phyloP scores from a whole-genome alignment of 1,140 invertebrate genomes.

The Adelges cooleyi region DNA sequence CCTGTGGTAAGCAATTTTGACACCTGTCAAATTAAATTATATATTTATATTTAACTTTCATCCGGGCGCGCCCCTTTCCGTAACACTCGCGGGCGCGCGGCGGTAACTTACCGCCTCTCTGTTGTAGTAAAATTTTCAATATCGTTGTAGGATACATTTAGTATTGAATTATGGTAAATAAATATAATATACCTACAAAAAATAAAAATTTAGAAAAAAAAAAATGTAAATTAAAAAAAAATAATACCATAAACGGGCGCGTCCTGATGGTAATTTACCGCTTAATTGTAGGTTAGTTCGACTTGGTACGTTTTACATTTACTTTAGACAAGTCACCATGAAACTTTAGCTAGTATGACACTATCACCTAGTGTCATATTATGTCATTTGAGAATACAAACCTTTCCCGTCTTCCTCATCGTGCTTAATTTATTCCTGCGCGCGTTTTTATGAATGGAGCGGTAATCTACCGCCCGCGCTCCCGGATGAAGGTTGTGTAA shows the following conservation, averaged over 20 bases:
- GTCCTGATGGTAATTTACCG: slow-evolving; percentile 1
- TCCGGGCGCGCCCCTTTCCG: neutral
- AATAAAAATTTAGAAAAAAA: too few relatives aligned
- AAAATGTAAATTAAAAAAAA: neutral
- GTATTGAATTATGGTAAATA: neutral
- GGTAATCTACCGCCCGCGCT: neutral
- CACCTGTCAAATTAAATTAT: neutral
- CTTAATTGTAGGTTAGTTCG: too few relatives aligned
- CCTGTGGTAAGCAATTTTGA: neutral
- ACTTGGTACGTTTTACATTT: neutral
- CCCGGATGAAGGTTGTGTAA: slow-evolving; percentile 4
- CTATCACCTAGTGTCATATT: neutral
- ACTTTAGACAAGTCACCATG: neutral
- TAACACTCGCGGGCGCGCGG: neutral
- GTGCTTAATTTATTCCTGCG: neutral
- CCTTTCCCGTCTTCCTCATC: neutral
- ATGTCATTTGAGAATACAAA: neutral
- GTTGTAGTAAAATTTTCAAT: neutral
- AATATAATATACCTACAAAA: neutral
- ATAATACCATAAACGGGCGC: neutral
- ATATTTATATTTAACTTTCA: neutral
- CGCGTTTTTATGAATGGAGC: neutral
- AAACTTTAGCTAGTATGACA: neutral
- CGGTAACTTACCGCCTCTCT: neutral
- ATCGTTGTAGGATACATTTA: neutral